Evolutionary conservation across 1,140 invertebrate genomes (phyloP).

Genomic region (Carposina sasakii): DNA sequence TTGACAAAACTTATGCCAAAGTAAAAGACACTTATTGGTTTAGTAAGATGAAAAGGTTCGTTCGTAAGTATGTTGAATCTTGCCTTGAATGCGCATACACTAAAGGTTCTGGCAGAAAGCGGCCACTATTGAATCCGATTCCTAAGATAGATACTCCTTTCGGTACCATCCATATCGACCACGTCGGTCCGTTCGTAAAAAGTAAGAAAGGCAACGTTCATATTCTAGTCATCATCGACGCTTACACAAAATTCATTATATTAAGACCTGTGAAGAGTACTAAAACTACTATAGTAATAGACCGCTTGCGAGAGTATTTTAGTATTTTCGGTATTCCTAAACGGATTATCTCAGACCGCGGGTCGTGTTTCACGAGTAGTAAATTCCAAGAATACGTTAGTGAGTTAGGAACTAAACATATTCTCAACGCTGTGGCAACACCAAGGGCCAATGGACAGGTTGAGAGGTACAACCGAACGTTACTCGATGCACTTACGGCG

Average conservation of each 20-base stretch:
- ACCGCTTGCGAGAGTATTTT: neutral
- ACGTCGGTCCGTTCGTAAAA: neutral
- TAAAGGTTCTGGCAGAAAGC: neutral
- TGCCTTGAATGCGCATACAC: neutral
- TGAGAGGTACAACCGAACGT: neutral
- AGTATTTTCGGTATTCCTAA: neutral
- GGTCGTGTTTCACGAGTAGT: neutral
- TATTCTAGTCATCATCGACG: neutral
- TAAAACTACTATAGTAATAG: neutral
- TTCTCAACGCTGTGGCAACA: neutral
- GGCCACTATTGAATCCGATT: neutral
- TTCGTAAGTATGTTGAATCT: neutral
- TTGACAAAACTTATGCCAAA: neutral
- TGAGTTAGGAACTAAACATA: neutral
- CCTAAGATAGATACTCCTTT: neutral
- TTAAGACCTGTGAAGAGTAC: neutral
- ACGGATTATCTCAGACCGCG: neutral
- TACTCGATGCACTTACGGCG: neutral
- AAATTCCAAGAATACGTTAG: neutral
- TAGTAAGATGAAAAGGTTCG: neutral
- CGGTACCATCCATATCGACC: neutral
- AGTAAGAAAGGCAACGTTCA: neutral
- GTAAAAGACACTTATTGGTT: neutral
- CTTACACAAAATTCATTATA: constrained; percentile 1
- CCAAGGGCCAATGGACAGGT: neutral